phyloP scores from a whole-genome alignment of 2,797 vertebrate genomes.

The Epinephelus awoara region DNA sequence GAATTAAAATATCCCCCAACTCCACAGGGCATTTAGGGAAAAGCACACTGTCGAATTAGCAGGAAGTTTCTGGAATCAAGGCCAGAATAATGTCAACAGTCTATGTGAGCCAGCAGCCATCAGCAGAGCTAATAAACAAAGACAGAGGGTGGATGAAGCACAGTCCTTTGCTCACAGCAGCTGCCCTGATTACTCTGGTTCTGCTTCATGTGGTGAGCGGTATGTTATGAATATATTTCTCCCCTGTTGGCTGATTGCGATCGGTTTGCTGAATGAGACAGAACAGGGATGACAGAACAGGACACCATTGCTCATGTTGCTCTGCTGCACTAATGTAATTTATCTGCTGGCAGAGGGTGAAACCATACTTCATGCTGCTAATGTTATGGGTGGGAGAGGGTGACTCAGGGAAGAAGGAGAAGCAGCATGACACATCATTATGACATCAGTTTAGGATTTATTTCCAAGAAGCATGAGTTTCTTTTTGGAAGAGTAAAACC shows the following conservation, averaged over 20 bases:
- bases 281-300: conserved; percentile 33
- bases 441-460: conserved; percentile 63
- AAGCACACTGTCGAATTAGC: background rate
- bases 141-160: conserved; percentile 35
- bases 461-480: conserved; percentile 26
- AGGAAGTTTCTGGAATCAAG: conserved; percentile 38
- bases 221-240: conserved; percentile 37
- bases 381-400: conserved; percentile 53
- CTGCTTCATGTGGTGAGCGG: conserved; percentile 31
- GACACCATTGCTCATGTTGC: conserved; percentile 30
- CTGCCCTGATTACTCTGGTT: conserved; percentile 56
- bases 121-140: conserved; percentile 64
- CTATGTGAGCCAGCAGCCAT: conserved; percentile 33
- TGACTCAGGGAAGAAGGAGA: conserved; percentile 69
- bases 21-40: conserved; percentile 11
- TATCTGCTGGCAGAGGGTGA: conserved; percentile 47
- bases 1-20: background rate
- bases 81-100: conserved; percentile 60
- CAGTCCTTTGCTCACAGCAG: conserved; percentile 43
- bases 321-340: conserved; percentile 36
- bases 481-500: background rate
- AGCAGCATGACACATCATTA: conserved; percentile 74
- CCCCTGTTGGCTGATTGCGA: conserved; percentile 33
- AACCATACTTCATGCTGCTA: conserved; percentile 43
- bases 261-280: conserved; percentile 32